These are phyloP conservation scores for Desmophyllum pertusum DNA, from an alignment of 92 coral and sea anemone species.

Conservation along the genomic window DNA sequence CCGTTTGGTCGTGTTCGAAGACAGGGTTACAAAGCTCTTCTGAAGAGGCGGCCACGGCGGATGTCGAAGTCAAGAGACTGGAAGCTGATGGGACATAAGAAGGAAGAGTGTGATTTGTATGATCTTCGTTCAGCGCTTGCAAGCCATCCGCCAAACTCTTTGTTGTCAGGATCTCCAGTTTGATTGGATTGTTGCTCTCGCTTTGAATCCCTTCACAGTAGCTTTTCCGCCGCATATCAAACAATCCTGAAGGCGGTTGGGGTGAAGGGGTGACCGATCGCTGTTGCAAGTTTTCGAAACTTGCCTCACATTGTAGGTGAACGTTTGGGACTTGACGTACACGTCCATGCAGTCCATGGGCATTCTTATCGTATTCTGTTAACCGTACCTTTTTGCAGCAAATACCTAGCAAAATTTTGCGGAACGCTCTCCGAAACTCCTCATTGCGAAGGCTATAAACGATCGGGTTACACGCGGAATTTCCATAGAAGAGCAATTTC, in stretches of 20 bases:
- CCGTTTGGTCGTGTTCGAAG: conserved; percentile 5
- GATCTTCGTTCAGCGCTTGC: conserved; percentile 48
- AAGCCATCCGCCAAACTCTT: conserved; percentile 48
- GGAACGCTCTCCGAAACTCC: conserved; percentile 74
- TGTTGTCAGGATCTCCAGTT: conserved; percentile 32
- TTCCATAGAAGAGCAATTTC: conserved; percentile 84
- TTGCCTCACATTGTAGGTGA: conserved; percentile 54
- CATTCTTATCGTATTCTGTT: conserved; percentile 52
- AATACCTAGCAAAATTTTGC: conserved; percentile 66
- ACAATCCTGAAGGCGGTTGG: conserved; percentile 58
- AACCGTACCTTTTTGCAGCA: conserved; percentile 69
- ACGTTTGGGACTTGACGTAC: conserved; percentile 27
- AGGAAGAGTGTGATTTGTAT: conserved; percentile 27
- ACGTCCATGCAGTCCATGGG: conserved; percentile 49
- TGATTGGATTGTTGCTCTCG: conserved; percentile 49
- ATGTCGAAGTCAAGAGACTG: neutral
- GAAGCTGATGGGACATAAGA: neutral
- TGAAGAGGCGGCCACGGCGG: neutral
- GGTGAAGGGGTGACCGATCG: conserved; percentile 66
- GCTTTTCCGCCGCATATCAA: conserved; percentile 74
- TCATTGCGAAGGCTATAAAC: conserved; percentile 82
- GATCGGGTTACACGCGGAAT: conserved; percentile 79
- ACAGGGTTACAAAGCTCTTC: conserved; percentile 27
- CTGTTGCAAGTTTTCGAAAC: conserved; percentile 63
- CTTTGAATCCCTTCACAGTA: conserved; percentile 70